Percentiles rank a stretch among this genome's conserved stretches.
Evolutionary conservation across 2,797 vertebrate species (phyloP).

Genomic region (Darevskia nairensis): DNA sequence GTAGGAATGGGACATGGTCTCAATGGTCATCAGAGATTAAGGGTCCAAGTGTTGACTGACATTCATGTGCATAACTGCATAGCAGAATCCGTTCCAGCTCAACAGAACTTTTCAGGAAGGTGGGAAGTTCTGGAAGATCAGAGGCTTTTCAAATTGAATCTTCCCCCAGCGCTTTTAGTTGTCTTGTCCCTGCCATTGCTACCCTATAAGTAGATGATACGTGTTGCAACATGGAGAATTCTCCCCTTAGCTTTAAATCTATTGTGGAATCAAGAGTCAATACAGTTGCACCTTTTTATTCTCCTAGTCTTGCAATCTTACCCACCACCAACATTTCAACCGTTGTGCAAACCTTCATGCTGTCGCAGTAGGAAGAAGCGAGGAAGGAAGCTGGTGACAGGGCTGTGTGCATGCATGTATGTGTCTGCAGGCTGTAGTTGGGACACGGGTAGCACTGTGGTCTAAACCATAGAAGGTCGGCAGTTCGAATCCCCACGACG

Average conservation of each 20-base stretch:
- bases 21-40: background rate
- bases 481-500: too few relatives aligned
- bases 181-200: background rate
- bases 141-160: background rate
- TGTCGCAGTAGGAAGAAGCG: background rate
- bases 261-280: background rate
- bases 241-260: background rate
- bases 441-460: too few relatives aligned
- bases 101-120: too few relatives aligned
- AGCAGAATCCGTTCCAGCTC: background rate
- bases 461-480: too few relatives aligned
- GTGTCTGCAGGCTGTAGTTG: too few relatives aligned
- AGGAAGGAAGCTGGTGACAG: background rate
- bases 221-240: background rate
- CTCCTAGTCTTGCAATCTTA: background rate
- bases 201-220: background rate
- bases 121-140: background rate
- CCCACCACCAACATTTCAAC: background rate
- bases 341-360: background rate
- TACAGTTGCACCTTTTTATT: background rate
- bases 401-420: background rate
- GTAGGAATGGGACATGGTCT: background rate
- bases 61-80: too few relatives aligned
- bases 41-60: background rate
- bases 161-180: background rate